Evolutionary conservation across 2,797 vertebrate genomes (phyloP).

Genomic region (Capromys pilorides): DNA sequence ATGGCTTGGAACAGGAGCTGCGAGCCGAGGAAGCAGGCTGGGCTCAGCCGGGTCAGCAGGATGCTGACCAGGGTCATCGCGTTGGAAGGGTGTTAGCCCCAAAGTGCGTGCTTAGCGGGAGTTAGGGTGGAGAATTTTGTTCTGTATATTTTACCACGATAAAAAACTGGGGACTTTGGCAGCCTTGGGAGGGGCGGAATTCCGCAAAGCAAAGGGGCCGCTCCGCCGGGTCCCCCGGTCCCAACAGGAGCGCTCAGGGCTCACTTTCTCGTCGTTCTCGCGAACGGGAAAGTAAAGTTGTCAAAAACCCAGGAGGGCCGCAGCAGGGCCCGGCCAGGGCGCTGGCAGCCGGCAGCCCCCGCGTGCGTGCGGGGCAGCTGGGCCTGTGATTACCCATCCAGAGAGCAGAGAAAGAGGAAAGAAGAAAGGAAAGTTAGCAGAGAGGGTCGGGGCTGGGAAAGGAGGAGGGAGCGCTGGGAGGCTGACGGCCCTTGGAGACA

Average conservation of each 20-base stretch:
- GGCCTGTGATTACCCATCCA: conserved; percentile 71
- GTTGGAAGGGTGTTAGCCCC: neutral
- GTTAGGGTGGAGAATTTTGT: neutral
- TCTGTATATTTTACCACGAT: neutral
- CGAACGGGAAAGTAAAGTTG: neutral
- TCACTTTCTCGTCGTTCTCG: neutral
- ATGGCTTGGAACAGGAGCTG: too few relatives aligned
- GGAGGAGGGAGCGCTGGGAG: conserved; percentile 46
- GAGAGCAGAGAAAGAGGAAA: conserved; percentile 46
- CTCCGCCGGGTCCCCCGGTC: too few relatives aligned
- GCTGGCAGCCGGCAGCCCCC: neutral
- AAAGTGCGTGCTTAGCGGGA: neutral
- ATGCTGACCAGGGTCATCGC: neutral
- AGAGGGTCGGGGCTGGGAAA: conserved; percentile 58
- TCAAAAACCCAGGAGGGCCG: neutral
- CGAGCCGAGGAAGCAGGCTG: neutral
- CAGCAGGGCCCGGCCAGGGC: neutral
- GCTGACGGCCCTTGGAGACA: conserved; percentile 66
- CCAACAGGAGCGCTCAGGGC: neutral
- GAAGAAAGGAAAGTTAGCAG: conserved; percentile 62
- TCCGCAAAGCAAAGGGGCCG: neutral
- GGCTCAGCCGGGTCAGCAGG: neutral
- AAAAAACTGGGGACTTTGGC: neutral
- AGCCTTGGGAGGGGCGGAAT: neutral
- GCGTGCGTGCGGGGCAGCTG: conserved; percentile 51